Percentiles rank a stretch among this genome's conserved stretches.
Conservation (phyloP, 2,113 vertebrate genomes). For the Acrocephalus kingi region DNA sequence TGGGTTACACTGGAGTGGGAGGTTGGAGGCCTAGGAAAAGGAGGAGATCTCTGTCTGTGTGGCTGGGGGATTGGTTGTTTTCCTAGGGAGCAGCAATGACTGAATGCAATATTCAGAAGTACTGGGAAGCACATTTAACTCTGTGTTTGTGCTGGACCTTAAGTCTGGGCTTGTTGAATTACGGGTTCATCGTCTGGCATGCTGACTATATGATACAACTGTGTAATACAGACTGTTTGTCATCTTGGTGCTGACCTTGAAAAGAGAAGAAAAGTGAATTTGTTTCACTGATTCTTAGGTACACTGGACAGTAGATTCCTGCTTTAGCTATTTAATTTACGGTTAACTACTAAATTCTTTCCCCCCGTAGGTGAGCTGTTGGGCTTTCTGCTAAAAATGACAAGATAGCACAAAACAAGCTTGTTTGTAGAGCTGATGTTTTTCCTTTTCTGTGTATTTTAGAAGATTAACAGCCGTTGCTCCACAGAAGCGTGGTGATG, state of each 20-base stretch:
- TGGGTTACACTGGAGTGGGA: not conserved
- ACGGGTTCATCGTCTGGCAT: slow-evolving; percentile 6
- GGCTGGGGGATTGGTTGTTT: not conserved
- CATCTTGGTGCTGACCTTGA: slow-evolving; percentile 44
- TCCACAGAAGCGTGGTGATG: not conserved
- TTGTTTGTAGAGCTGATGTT: slow-evolving; percentile 4
- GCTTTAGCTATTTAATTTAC: not conserved
- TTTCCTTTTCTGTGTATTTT: slow-evolving; percentile 10
- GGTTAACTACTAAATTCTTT: not conserved
- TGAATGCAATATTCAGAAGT: slow-evolving; percentile 2
- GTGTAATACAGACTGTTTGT: not conserved
- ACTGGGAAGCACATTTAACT: not conserved
- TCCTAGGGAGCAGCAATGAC: not conserved
- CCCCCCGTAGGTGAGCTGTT: not conserved
- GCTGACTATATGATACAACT: not conserved
- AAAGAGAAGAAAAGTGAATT: not conserved
- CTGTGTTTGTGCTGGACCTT: not conserved
- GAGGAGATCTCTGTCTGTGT: not conserved
- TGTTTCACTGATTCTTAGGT: not conserved
- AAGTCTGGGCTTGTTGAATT: not conserved
- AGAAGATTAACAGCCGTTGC: slow-evolving; percentile 52
- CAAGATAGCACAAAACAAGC: not conserved
- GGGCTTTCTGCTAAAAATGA: not conserved
- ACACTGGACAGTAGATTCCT: not conserved
- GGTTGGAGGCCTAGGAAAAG: not conserved